These are phyloP conservation scores for Melanchra persicariae DNA, from an alignment of 2,888 invertebrate species.

Conservation along the genomic window DNA sequence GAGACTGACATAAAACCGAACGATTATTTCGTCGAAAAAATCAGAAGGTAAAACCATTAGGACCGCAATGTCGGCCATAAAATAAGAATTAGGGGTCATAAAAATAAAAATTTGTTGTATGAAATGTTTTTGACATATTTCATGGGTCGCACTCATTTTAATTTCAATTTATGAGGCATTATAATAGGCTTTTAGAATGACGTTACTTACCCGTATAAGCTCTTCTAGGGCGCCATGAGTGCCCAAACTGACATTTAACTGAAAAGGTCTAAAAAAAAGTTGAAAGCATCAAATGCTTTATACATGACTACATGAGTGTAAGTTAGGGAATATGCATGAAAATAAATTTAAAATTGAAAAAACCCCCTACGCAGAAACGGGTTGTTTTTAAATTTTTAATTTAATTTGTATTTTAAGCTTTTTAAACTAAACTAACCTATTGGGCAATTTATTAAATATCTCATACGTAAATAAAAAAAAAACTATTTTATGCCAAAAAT, in stretches of 20 bases:
- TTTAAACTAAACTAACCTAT: too few relatives aligned
- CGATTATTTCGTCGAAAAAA: conserved; percentile 60
- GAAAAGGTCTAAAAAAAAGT: neutral
- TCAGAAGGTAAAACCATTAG: conserved; percentile 67
- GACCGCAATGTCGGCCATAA: conserved; percentile 62
- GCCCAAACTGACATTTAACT: neutral
- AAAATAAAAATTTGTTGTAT: conserved; percentile 57
- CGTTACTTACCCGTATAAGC: neutral
- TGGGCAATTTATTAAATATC: too few relatives aligned
- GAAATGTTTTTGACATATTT: conserved; percentile 57
- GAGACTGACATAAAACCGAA: conserved; percentile 59
- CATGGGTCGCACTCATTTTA: conserved; percentile 29
- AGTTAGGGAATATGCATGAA: too few relatives aligned
- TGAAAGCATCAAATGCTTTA: too few relatives aligned
- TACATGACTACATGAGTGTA: too few relatives aligned
- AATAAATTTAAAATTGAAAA: too few relatives aligned
- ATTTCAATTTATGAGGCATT: conserved; percentile 38
- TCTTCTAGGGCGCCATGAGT: neutral
- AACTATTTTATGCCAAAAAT: too few relatives aligned
- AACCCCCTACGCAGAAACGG: too few relatives aligned
- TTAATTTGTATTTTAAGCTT: too few relatives aligned
- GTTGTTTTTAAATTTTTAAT: too few relatives aligned
- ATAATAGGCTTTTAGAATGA: neutral
- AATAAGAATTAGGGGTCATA: conserved; percentile 62
- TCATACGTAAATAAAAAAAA: too few relatives aligned